Evolutionary conservation across 2,113 vertebrate genomes (phyloP).

Genomic region (Callorhinus ursinus): DNA sequence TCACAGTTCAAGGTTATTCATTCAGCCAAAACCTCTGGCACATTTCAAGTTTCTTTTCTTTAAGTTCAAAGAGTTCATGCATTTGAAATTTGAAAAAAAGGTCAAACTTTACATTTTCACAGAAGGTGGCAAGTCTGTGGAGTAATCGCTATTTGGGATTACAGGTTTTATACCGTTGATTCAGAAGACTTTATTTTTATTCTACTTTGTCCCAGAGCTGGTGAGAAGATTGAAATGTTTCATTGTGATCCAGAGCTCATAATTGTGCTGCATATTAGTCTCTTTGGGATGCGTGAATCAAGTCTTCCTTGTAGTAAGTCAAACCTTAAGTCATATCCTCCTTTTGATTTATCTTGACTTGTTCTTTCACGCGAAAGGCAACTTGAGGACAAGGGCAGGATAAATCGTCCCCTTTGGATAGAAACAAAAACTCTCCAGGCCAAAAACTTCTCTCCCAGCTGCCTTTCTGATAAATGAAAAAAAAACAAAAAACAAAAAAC

Average conservation of each 20-base stretch:
- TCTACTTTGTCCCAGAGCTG: neutral
- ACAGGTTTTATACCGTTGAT: neutral
- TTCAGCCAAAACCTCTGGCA: neutral
- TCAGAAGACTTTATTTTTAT: neutral
- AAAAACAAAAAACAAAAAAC: too few relatives aligned
- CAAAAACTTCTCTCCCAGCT: neutral
- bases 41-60: constrained; percentile 51
- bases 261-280: neutral
- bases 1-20: neutral
- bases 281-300: neutral
- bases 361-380: neutral
- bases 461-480: neutral
- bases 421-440: neutral
- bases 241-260: neutral
- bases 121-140: neutral
- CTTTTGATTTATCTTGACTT: constrained; percentile 12
- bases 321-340: neutral
- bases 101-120: constrained; percentile 64
- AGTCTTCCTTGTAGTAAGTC: neutral
- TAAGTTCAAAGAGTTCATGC: constrained; percentile 56
- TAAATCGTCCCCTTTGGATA: neutral
- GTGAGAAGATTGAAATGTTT: neutral
- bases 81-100: constrained; percentile 58
- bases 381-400: neutral
- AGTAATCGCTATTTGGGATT: neutral